Percentiles rank a stretch among this genome's conserved stretches.
phyloP scores from a whole-genome alignment of 2,797 vertebrate species.

The Gobio occitaniae region DNA sequence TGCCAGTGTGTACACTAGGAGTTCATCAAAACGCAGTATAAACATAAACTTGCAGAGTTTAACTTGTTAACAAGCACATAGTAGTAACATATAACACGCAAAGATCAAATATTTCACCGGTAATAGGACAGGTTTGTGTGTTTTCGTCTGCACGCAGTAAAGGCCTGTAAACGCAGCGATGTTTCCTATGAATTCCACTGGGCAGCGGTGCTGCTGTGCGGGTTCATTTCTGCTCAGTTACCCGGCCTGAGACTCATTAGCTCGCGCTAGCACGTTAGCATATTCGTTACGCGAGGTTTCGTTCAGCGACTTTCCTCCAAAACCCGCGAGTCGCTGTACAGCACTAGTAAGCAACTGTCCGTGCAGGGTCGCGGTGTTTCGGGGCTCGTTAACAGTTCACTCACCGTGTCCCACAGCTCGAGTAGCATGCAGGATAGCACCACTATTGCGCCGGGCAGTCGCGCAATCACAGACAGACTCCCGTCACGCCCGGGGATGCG shows the following conservation, averaged over 20 bases:
- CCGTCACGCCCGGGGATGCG: conserved; percentile 58
- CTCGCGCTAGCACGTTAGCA: not conserved
- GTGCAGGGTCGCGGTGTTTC: not conserved
- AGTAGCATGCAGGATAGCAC: conserved; percentile 5
- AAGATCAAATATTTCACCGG: not conserved
- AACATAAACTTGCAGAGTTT: not conserved
- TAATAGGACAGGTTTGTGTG: not conserved
- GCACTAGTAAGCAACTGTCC: not conserved
- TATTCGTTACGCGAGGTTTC: not conserved
- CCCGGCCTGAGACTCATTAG: not conserved
- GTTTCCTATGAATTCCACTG: not conserved
- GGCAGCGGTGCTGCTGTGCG: not conserved
- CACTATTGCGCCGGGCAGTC: conserved; percentile 54
- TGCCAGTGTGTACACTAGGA: not conserved
- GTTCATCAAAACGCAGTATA: not conserved
- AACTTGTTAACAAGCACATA: not conserved
- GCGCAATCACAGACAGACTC: conserved; percentile 26
- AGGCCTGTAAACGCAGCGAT: conserved; percentile 34
- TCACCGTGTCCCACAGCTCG: conserved; percentile 64
- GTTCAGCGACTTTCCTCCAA: not conserved
- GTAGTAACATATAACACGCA: not conserved
- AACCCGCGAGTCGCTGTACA: not conserved
- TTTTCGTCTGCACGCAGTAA: not conserved
- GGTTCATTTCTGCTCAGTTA: not conserved
- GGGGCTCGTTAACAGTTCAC: conserved; percentile 50